A percentile compares a stretch with the other conserved stretches of the same genome.
phyloP scores from a whole-genome alignment of 2,888 invertebrate species.

The Pollenia amentaria region DNA sequence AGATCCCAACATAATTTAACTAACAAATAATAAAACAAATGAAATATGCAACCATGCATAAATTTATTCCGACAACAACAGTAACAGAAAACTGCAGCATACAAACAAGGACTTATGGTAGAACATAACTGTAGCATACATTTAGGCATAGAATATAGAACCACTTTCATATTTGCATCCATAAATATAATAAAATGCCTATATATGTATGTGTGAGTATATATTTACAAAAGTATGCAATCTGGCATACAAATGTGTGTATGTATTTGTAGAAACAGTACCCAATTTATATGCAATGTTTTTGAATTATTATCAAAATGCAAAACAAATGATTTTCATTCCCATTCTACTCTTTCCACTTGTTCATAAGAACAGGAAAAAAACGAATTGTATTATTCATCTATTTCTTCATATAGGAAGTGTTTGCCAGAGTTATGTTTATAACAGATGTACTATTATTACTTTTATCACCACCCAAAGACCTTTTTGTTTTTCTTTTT shows the following conservation, averaged over 20 bases:
- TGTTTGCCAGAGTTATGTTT: conserved; percentile 32
- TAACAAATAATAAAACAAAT: conserved; percentile 82
- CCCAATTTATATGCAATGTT: conserved; percentile 79
- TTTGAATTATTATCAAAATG: conserved; percentile 81
- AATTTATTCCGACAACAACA: conserved; percentile 76
- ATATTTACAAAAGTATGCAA: background rate
- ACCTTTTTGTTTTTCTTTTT: background rate
- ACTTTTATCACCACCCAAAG: conserved; percentile 14
- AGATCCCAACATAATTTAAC: conserved; percentile 63
- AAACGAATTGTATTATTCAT: conserved; percentile 30
- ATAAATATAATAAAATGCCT: conserved; percentile 24
- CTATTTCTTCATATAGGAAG: conserved; percentile 23
- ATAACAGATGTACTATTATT: conserved; percentile 29
- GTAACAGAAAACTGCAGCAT: conserved; percentile 21
- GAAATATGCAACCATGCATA: conserved; percentile 83
- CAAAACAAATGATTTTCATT: conserved; percentile 70
- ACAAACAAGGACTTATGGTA: background rate
- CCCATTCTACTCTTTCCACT: background rate
- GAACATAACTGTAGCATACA: background rate
- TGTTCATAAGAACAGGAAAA: background rate
- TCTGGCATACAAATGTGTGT: background rate
- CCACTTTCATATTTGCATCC: conserved; percentile 13
- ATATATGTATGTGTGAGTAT: background rate
- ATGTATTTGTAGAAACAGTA: conserved; percentile 70
- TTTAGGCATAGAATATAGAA: background rate